Base-by-base conservation (phyloP, 92 coral and sea anemone species). In the Anthopleura xanthogrammica region DNA sequence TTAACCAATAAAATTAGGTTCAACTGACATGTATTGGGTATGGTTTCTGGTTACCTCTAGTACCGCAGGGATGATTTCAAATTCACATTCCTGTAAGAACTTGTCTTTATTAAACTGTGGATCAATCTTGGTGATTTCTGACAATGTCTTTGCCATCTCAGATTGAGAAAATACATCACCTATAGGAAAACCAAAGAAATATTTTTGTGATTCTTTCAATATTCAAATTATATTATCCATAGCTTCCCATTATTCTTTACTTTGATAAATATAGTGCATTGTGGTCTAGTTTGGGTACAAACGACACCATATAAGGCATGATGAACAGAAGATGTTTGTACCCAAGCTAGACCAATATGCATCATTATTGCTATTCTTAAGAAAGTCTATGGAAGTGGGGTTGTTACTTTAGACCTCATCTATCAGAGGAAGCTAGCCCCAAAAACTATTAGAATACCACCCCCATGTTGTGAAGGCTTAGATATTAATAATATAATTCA, bases 111-210 rank as follows among this genome's bases (percentile, higher is more conserved):
- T 96, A 72, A 96, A 96, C 88, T 93, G 95, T 39, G 99, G 99
- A 81, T 96, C 99, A 70, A 96, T 96, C 85, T 91, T 96, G 41
- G 99, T 89, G 80, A 96, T 96, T 86, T 96, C 99, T 60, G 99
- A 92, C 91, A 96, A 84, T 40, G 99, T 96, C 76, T 94, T 96
- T 13, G 99, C 99, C 88, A 95, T 96, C 71, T 96, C 99, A 42
- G 99, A 96, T 81, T 96, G 99, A 14, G 99, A 96, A 77, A 96
- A 96, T 64, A 96, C 99, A 87, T 96, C 99, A 85, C 94, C 99
- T 96, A 29, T 29, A 68, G 13, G 14, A 68, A 36, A 22, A 23
- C 52, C 5, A 60, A 82, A 74, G 65, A 58, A 23, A 80, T 23
- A 60, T n/a, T 1, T 60, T 17, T 60, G 4, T 11, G 19, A 5